Conservation (phyloP, 2,888 invertebrate genomes). For the Torymus tubicola region DNA sequence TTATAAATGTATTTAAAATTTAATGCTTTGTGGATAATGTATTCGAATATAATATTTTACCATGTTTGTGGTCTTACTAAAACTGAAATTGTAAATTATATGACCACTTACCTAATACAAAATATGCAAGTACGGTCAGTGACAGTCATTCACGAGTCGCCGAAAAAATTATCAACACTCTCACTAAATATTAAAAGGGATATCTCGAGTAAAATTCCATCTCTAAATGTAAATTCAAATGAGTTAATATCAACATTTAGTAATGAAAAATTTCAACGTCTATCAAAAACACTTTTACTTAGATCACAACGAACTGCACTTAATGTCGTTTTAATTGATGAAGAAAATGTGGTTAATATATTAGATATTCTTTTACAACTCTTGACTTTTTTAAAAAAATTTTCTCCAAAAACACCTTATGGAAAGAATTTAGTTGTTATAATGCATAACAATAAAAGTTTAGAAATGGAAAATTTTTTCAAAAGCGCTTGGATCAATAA, state of each 20-base stretch:
- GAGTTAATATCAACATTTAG: too few relatives aligned
- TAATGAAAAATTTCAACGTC: neutral
- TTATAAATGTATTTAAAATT: too few relatives aligned
- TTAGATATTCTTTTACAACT: neutral
- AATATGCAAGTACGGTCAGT: neutral
- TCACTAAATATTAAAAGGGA: neutral
- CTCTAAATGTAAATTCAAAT: neutral
- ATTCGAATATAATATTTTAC: too few relatives aligned
- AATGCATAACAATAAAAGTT: neutral
- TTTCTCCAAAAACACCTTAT: neutral
- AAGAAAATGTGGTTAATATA: neutral
- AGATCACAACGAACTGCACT: slow-evolving; percentile 4
- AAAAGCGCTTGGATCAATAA: slow-evolving; percentile 22
- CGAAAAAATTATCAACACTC: neutral
- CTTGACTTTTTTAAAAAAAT: neutral
- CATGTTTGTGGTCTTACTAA: too few relatives aligned
- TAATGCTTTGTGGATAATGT: too few relatives aligned
- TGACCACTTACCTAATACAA: neutral
- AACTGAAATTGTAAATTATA: neutral
- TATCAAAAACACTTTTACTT: neutral
- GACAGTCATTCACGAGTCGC: neutral
- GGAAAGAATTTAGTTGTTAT: slow-evolving; percentile 9
- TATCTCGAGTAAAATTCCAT: neutral
- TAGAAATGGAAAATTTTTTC: neutral
- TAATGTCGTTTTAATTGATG: slow-evolving; percentile 24